phyloP scores from a whole-genome alignment of 2,113 vertebrate species.

The Melanocharis versteri region DNA sequence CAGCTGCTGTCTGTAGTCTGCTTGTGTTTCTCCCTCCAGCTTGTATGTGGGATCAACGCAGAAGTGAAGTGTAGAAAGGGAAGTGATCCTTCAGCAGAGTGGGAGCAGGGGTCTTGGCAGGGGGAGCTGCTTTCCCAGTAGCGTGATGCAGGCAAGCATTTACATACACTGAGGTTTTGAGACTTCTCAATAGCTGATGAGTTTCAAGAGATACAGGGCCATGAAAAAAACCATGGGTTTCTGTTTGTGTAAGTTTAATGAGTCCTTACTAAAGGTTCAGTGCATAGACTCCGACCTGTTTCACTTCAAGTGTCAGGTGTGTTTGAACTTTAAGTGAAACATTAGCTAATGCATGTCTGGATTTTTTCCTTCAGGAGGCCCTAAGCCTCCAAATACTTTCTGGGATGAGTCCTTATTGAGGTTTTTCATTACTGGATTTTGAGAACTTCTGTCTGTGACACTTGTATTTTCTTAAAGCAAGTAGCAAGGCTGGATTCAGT shows the following conservation, averaged over 20 bases:
- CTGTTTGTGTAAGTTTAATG: background rate
- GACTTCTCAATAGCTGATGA: background rate
- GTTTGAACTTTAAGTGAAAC: slow-evolving; percentile 34
- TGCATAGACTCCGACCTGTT: background rate
- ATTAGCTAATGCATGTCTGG: slow-evolving; percentile 12
- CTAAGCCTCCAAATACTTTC: background rate
- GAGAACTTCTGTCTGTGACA: background rate
- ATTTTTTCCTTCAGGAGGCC: background rate
- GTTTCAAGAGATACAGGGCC: background rate
- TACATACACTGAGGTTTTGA: rapidly evolving
- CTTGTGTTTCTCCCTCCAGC: background rate
- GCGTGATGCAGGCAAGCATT: rapidly evolving
- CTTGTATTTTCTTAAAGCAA: background rate
- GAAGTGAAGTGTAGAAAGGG: background rate
- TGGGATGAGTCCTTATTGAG: background rate
- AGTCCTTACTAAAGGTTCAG: background rate
- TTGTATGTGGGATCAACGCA: background rate
- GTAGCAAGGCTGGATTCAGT: background rate
- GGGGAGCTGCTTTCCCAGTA: background rate
- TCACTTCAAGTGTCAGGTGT: slow-evolving; percentile 18
- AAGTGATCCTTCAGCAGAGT: background rate
- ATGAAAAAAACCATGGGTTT: background rate
- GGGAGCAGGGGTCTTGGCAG: rapidly evolving
- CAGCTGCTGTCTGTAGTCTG: background rate
- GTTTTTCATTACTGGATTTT: background rate